Evolutionary conservation across 2,888 invertebrate species (phyloP), one percentile per base, ranked within the genome.

Genomic region (Aradus depressus): DNA sequence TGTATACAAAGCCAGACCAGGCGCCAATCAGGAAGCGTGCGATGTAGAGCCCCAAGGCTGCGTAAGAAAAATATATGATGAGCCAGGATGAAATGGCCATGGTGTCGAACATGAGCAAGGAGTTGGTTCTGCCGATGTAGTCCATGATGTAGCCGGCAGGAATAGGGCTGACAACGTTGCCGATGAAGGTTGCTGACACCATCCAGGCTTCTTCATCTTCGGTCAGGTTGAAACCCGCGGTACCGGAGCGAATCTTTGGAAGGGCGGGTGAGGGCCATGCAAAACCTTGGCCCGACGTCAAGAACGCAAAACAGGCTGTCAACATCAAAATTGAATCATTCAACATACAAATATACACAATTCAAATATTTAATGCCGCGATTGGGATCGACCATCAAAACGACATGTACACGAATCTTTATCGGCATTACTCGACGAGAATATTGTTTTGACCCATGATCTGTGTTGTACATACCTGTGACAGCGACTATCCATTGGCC

Each of bases 21-120:
- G 59, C 35, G 18, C 63, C 63, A 18, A 44, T 35, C 3, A 58
- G 16, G 28, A 60, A 49, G 16, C 60, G 41, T 3, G 59, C 55
- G 6, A 57, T 37, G 50, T 58, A 57, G 14, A 62, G 43, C 8
- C 47, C 31, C 10, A 32, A 37, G 3, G 52, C 50, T 6, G 55
- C 52, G 21, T 51, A 44, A 6, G 54, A 43, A 26, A 52, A 55
- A 35, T 53, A 48, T 18, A 54, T 34, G 1, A 58, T 52, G 12
- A 56, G 38, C 74, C 76, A 77, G 59, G 76, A 75, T 57, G 74
- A 49, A 28, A 73, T 65, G 18, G 78, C 74, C 0, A 80, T 78
- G 5, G 79, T 60, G 0, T 74, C 70, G 0, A 74, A 70, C 3
- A 70, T 60, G 37, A 75, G 64, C 2, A 79, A 65, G 2, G 76